Base-by-base conservation (phyloP, 2,113 vertebrate species). In the Coryphaenoides rupestris region DNA sequence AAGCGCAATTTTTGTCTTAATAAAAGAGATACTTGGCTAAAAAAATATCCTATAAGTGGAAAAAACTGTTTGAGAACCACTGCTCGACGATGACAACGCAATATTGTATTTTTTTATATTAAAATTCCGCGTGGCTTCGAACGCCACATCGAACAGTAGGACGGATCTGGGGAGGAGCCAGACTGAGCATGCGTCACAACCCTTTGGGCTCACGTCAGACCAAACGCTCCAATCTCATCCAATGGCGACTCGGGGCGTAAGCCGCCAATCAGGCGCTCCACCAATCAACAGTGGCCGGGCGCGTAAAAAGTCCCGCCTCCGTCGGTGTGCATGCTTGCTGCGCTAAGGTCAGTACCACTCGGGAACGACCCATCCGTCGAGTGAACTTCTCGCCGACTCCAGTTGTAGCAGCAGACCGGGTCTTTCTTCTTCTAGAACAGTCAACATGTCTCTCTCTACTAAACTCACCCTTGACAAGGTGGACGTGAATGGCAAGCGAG, bases 381-480 rank as follows among this genome's bases (percentile, higher is more conserved):
- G 55, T 55, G 19, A 9, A 21, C 1, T 23, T 56, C 19, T 2
- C 10, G 16, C 1, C 22, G 21, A 50, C 4, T n/a, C 47, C 15
- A 50, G 47, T n/a, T n/a, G n/a, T n/a, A 50, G 16, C 47, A 50
- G 47, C 47, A 40, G 13, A 50, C 14, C 47, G n/a, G 47, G 47
- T n/a, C 15, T 16, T n/a, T 16, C n/a, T n/a, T n/a, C n/a, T n/a
- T n/a, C 3, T 16, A 50, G 13, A n/a, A 50, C 15, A 19, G 66
- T 13, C 40, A 81, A 26, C 60, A 98, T 99, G 96, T 98, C 94
- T 72, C 93, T 99, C 66, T 98, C 95, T 28, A 98, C 77, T 78
- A 99, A 99, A 81, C 94, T 98, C 65, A 98, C 92, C n/a, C 88
- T 99, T 82, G 94, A 99, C 58, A 96, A 95, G 80, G 92, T 98